Evolutionary conservation across 2,797 vertebrate genomes (phyloP), one percentile per base, ranked within the genome.

Genomic region (Rousettus madagascariensis): DNA sequence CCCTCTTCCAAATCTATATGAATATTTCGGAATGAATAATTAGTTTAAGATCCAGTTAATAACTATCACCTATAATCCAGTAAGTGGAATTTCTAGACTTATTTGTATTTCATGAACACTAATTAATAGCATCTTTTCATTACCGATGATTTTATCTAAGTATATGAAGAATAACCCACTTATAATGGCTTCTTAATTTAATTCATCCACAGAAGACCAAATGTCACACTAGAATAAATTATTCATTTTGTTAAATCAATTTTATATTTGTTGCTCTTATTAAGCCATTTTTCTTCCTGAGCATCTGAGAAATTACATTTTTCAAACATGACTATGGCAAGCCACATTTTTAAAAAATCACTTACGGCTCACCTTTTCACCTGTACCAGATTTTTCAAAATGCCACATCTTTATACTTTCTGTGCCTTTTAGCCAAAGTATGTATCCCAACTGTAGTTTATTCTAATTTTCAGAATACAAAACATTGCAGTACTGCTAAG

Each of bases 181-280:
- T 43, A 36, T 80, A 68, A 79, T 87, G 51, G 75, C 74, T 92
- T 92, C 86, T 82, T 80, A 92, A 95, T 92, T 93, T 91, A 88
- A 86, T 79, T 95, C 96, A 84, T 51, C 86, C 68, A 89, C 43
- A 86, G 59, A 95, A 97, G 92, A 90, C 15, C 69, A 95, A 97
- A 95, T 94, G 92, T 77, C 89, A 86, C 19, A 86, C 65, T 72
- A 90, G 57, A 84, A 95, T 95, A 96, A 88, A 92, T 95, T 43
- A 97, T 96, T 96, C 93, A 95, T 77, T 97, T 96, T 95, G 87
- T 97, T 95, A 95, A 96, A 95, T 97, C 95, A 95, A 89, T 96
- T 95, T 96, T 94, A 91, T 97, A 97, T 96, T 96, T 97, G 86
- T 96, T 95, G 78, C 17, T 91, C 83, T 96, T 96, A 95, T 92